Evolutionary conservation across 2,113 vertebrate genomes (phyloP), one percentile per base, ranked within the genome.

Genomic region (Leptobrachium leishanense): DNA sequence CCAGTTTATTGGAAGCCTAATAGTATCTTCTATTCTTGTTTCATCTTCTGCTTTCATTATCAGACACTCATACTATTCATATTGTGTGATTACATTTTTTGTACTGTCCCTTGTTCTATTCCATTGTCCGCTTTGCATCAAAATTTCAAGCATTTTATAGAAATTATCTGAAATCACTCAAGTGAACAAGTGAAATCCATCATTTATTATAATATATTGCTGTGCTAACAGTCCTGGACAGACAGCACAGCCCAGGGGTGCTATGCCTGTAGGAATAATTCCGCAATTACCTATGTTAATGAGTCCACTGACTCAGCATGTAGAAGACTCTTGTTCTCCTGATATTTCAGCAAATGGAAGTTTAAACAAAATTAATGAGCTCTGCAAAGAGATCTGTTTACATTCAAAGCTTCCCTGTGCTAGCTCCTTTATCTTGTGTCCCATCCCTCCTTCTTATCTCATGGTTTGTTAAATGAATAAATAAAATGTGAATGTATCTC

Each of bases 351-450:
- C 46, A 73, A 66, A 79, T 66, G 57, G 43, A 79, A 72, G 46
- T 79, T 79, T 72, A 66, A 72, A 79, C 44, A 79, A 79, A 78
- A 79, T 79, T 79, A 72, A 79, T 79, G 77, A 79, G 77, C 59
- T 72, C 54, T 79, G 62, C 43, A 79, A 72, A 65, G 76, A 79
- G 46, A 72, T 55, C 43, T 72, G 76, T 68, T 72, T 62, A 79
- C 59, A 79, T 40, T 66, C 63, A 79, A 13, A 53, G 76, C 43
- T 43, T 65, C 44, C 59, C 57, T 44, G 40, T 53, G 43, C 57
- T 72, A 55, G 8, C 41, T 12, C 69, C 43, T 72, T 41, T 62
- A 40, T 57, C 8, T 59, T 53, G 44, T 8, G 40, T 59, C 43
- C 67, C 3, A 53, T 50, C 46, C 46, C 8, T 53, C 42, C 2